phyloP scores from a whole-genome alignment of 1,140 invertebrate species.

The Diorhabda carinulata region DNA sequence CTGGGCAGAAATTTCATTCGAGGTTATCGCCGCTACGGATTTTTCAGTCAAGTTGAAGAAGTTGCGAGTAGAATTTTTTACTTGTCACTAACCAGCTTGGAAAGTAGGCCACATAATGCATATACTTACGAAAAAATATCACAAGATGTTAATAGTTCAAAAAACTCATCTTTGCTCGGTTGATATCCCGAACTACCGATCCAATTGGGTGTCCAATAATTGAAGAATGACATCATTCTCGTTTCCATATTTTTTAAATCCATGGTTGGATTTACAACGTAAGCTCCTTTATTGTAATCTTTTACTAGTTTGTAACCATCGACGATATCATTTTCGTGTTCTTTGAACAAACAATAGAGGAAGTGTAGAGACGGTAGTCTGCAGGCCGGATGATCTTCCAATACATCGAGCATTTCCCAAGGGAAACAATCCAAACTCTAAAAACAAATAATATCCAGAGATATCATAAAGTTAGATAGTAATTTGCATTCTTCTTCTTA shows the following conservation, averaged over 20 bases:
- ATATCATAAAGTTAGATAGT: no score
- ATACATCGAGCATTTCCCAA: conserved; percentile 66
- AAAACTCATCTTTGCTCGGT: conserved; percentile 57
- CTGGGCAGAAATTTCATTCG: no score
- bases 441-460: conserved; percentile 33
- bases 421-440: conserved; percentile 69
- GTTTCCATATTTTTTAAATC: conserved; percentile 67
- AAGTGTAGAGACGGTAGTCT: conserved; percentile 72
- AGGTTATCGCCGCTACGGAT: no score
- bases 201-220: conserved; percentile 64
- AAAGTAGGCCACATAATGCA: background rate
- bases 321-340: conserved; percentile 55
- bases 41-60: no score
- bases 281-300: conserved; percentile 46
- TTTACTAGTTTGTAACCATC: conserved; percentile 55
- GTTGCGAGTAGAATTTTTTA: no score
- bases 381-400: conserved; percentile 61
- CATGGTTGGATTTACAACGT: conserved; percentile 64
- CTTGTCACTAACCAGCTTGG: no score
- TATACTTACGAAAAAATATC: conserved; percentile 65
- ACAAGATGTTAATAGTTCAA: conserved; percentile 54
- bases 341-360: conserved; percentile 60
- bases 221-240: conserved; percentile 59
- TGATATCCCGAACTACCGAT: conserved; percentile 55
- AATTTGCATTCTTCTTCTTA: no score